A percentile compares a stretch with the other conserved stretches of the same genome.
phyloP scores from a whole-genome alignment of 2,888 invertebrate species.

The Philereme vetulata region DNA sequence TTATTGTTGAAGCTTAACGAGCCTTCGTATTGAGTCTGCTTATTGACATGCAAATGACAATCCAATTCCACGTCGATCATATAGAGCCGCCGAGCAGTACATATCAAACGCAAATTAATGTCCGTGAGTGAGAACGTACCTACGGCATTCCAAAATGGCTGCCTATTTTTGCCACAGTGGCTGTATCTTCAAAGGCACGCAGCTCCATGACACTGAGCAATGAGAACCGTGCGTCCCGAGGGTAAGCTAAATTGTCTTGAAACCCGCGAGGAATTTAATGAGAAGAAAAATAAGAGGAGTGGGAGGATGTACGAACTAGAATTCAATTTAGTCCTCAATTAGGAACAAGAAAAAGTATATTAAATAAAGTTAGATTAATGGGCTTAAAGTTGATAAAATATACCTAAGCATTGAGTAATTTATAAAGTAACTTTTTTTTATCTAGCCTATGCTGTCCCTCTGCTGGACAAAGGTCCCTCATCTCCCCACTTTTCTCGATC shows the following conservation, averaged over 20 bases:
- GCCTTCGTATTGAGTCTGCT: slow-evolving; percentile 21
- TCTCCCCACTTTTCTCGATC: no score
- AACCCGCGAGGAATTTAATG: slow-evolving; percentile 41
- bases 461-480: no score
- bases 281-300: slow-evolving; percentile 40
- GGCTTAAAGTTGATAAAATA: no score
- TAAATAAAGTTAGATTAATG: no score
- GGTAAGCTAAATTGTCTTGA: slow-evolving; percentile 41
- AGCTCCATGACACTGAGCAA: slow-evolving; percentile 38
- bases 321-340: slow-evolving; percentile 26
- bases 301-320: slow-evolving; percentile 32
- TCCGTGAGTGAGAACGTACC: slow-evolving; percentile 17
- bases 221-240: slow-evolving; percentile 32
- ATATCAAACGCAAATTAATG: slow-evolving; percentile 21
- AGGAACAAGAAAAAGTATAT: not conserved
- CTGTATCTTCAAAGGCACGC: slow-evolving; percentile 23
- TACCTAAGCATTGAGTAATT: not conserved
- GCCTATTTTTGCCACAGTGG: slow-evolving; percentile 19
- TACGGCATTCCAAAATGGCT: slow-evolving; percentile 15
- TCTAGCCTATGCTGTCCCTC: no score
- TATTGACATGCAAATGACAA: slow-evolving; percentile 26
- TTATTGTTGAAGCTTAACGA: slow-evolving; percentile 32
- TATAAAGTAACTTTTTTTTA: not conserved
- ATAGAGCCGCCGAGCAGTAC: slow-evolving; percentile 19
- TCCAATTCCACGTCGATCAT: slow-evolving; percentile 18